A percentile compares a stretch with the other conserved stretches of the same genome.
phyloP scores from a whole-genome alignment of 2,888 invertebrate species.

The Trissonchulus latispiculum region DNA sequence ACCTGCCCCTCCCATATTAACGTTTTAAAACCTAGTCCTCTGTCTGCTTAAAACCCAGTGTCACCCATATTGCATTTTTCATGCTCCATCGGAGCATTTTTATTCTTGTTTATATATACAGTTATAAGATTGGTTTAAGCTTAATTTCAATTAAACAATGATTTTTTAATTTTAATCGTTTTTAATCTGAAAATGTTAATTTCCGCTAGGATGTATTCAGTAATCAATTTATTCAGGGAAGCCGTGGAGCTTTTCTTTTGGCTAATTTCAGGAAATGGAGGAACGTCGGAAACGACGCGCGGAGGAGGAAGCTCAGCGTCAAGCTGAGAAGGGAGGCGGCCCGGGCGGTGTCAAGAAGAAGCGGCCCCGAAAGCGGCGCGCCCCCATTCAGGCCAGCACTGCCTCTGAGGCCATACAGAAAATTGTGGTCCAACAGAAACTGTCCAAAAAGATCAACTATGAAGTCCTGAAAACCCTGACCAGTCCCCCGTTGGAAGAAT shows the following conservation, averaged over 20 bases:
- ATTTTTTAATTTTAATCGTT: too few species aligned
- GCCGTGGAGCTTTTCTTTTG: constrained; percentile 56
- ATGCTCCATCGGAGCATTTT: too few species aligned
- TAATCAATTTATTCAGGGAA: too few species aligned
- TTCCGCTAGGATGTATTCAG: too few species aligned
- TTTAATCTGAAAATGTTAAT: too few species aligned
- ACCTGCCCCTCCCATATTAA: too few species aligned
- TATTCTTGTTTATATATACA: too few species aligned
- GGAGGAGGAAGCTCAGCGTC: constrained; percentile 58
- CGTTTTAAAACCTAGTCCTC: too few species aligned
- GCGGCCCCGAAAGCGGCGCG: constrained; percentile 27
- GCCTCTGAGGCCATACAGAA: constrained; percentile 85
- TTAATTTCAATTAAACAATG: too few species aligned
- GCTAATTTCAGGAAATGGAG: constrained; percentile 56
- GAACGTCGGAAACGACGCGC: constrained; percentile 70
- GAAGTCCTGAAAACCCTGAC: constrained; percentile 60
- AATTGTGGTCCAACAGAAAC: constrained; percentile 86
- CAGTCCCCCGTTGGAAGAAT: not conserved
- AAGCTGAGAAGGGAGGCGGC: constrained; percentile 53
- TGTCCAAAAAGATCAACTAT: constrained; percentile 94
- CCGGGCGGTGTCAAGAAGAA: constrained; percentile 37
- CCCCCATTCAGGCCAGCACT: constrained; percentile 43
- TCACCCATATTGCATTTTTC: too few species aligned
- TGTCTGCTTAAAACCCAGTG: too few species aligned
- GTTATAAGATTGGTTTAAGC: too few species aligned